A percentile compares a stretch with the other conserved stretches of the same genome.
These are phyloP conservation scores for Colinus virginianus DNA, from an alignment of 2,113 vertebrate species.

Conservation along the genomic window DNA sequence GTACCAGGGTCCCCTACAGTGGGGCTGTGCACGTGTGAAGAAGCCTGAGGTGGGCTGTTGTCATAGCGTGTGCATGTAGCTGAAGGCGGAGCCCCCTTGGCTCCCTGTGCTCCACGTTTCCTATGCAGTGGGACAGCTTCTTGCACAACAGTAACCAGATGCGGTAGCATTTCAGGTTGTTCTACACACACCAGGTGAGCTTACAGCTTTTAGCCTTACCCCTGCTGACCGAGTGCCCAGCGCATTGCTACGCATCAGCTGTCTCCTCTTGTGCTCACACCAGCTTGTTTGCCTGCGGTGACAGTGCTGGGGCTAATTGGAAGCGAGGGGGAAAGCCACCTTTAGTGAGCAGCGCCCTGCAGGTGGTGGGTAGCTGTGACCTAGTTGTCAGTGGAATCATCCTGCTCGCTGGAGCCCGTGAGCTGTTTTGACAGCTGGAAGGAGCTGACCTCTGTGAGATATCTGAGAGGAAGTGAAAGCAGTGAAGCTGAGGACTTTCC, in stretches of 20 bases:
- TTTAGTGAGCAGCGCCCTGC: background rate
- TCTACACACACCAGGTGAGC: rapidly evolving
- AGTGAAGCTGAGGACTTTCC: background rate
- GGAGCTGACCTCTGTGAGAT: background rate
- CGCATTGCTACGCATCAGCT: rapidly evolving
- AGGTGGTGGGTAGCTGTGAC: slow-evolving; percentile 52
- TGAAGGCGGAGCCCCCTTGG: background rate
- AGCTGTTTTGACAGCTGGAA: slow-evolving; percentile 53
- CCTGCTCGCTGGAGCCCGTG: background rate
- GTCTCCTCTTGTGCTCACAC: rapidly evolving
- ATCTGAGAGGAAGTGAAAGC: background rate
- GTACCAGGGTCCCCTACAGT: background rate
- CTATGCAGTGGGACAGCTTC: rapidly evolving
- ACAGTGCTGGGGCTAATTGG: background rate
- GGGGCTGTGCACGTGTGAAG: background rate
- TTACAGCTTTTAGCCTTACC: background rate
- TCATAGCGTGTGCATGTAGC: background rate
- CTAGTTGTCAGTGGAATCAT: slow-evolving; percentile 62
- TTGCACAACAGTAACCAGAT: background rate
- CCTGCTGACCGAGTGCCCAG: background rate
- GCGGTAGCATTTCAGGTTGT: rapidly evolving
- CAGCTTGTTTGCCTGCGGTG: background rate
- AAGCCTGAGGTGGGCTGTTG: background rate
- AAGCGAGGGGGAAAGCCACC: background rate
- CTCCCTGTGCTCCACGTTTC: rapidly evolving